Percentiles rank a stretch among this genome's conserved stretches.
These are phyloP conservation scores for Halichoerus grypus DNA, from an alignment of 2,113 vertebrate species.

Conservation along the genomic window DNA sequence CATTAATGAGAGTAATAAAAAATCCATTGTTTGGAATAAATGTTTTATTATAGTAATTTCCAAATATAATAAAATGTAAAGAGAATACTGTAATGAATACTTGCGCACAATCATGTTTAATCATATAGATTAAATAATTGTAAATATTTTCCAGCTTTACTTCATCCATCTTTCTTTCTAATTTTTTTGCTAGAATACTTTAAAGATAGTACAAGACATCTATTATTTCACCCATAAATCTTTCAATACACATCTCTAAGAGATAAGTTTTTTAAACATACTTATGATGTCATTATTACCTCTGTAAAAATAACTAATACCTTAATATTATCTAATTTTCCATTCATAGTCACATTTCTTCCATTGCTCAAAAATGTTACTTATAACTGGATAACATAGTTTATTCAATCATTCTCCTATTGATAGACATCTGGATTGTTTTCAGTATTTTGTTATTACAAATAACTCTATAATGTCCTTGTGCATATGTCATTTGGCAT, in stretches of 20 bases:
- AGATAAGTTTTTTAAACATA: constrained; percentile 11
- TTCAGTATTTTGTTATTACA: not conserved
- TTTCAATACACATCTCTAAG: not conserved
- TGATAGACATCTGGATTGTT: constrained; percentile 37
- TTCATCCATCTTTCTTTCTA: not conserved
- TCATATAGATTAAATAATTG: not conserved
- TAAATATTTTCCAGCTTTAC: not conserved
- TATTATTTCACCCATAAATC: constrained; percentile 22
- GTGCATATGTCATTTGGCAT: constrained; percentile 38
- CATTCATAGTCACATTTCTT: constrained; percentile 1
- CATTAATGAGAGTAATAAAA: not conserved
- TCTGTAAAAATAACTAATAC: constrained; percentile 33
- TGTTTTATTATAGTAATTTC: constrained; percentile 16
- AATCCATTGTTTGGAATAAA: not conserved
- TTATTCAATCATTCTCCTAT: not conserved
- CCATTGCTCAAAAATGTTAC: not conserved
- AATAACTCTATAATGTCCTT: constrained; percentile 38
- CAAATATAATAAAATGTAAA: constrained; percentile 15
- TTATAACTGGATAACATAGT: not conserved
- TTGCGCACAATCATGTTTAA: not conserved
- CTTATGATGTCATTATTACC: constrained; percentile 47
- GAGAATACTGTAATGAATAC: not conserved
- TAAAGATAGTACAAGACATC: constrained; percentile 2
- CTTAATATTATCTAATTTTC: constrained; percentile 41
- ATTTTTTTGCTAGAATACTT: not conserved